These are phyloP conservation scores for Drosophila putrida DNA, from an alignment of 2,888 invertebrate species.

Conservation along the genomic window DNA sequence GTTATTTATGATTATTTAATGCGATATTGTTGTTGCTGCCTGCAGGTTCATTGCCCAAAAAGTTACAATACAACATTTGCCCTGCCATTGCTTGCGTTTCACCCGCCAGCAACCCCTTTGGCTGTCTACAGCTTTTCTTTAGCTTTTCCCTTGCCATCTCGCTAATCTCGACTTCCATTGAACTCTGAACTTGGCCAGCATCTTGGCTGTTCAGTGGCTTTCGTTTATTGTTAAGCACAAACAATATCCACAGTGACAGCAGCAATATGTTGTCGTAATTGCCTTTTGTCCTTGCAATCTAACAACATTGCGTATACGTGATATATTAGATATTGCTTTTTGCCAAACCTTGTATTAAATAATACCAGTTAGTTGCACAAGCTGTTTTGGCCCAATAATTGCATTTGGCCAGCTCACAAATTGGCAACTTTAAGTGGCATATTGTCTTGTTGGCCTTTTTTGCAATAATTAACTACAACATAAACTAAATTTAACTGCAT, in stretches of 20 bases:
- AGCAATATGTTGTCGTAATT: constrained; percentile 32
- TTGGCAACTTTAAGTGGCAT: constrained; percentile 23
- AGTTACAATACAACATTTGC: constrained; percentile 44
- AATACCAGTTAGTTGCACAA: constrained; percentile 20
- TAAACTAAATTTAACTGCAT: constrained; percentile 4
- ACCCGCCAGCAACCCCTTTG: not conserved
- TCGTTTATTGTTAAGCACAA: constrained; percentile 52
- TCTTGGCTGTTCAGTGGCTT: constrained; percentile 34
- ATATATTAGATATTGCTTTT: constrained; percentile 26
- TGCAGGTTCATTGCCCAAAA: constrained; percentile 75
- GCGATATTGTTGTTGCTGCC: constrained; percentile 46
- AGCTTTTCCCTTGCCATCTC: constrained; percentile 29
- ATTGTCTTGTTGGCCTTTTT: constrained; percentile 32
- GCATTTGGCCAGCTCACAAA: constrained; percentile 35
- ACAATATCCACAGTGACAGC: constrained; percentile 18
- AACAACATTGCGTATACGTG: constrained; percentile 64
- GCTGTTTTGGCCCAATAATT: constrained; percentile 26
- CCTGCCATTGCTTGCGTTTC: constrained; percentile 29
- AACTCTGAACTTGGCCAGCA: constrained; percentile 74
- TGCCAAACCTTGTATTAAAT: constrained; percentile 41
- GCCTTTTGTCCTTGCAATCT: constrained; percentile 43
- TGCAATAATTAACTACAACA: constrained; percentile 14
- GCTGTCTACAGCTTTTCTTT: constrained; percentile 46
- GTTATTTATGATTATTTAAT: constrained; percentile 80
- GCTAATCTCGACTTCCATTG: constrained; percentile 57